phyloP scores from a whole-genome alignment of 2,113 vertebrate species.

The Macrotis lagotis region DNA sequence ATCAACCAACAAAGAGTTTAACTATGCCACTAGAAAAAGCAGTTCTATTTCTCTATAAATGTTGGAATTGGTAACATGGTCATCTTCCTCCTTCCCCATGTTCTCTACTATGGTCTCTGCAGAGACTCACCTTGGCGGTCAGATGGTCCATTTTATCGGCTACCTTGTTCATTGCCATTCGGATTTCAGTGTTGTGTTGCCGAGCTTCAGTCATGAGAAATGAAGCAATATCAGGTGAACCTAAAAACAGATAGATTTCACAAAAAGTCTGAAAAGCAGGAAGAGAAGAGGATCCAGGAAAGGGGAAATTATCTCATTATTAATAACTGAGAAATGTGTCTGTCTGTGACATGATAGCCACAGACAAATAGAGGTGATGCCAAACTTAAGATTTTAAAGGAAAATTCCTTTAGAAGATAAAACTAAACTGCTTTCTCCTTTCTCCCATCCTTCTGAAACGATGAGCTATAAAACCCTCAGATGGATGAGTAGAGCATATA shows the following conservation, averaged over 20 bases:
- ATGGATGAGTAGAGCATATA: too few species aligned
- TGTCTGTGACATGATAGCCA: neutral
- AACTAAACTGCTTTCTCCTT: neutral
- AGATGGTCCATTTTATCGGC: slow-evolving; percentile 96
- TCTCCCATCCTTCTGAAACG: neutral
- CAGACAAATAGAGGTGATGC: neutral
- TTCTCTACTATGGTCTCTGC: neutral
- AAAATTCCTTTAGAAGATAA: neutral
- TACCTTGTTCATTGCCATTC: slow-evolving; percentile 92
- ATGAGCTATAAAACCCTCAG: neutral
- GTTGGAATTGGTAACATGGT: neutral
- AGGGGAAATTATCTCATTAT: slow-evolving; percentile 32
- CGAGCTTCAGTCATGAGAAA: slow-evolving; percentile 97
- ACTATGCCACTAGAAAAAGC: neutral
- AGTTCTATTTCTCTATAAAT: neutral
- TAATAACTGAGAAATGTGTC: neutral
- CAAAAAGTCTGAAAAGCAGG: neutral
- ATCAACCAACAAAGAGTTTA: neutral
- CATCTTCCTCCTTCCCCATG: accelerated
- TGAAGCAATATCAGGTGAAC: slow-evolving; percentile 90
- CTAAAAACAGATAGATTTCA: slow-evolving; percentile 74
- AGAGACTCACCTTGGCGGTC: slow-evolving; percentile 87
- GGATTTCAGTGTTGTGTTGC: slow-evolving; percentile 97
- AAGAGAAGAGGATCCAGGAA: neutral
- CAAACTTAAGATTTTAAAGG: neutral